These are phyloP conservation scores for Neogobius melanostomus DNA, from an alignment of 2,113 vertebrate species.

Conservation along the genomic window DNA sequence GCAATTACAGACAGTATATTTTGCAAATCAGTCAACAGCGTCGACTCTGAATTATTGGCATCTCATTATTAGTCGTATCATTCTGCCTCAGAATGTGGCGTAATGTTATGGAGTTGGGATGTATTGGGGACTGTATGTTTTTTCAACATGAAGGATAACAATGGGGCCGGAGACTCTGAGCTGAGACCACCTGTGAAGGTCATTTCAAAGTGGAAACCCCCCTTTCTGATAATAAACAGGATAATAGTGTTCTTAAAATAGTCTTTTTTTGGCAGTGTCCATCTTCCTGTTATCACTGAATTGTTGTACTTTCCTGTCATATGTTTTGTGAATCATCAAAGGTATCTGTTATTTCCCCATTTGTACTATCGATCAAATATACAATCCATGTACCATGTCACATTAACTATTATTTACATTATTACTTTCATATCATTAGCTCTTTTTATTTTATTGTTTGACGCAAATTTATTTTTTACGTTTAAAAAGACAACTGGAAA, in stretches of 20 bases:
- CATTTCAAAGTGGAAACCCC: slow-evolving; percentile 64
- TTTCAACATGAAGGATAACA: slow-evolving; percentile 63
- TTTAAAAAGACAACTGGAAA: no score
- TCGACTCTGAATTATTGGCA: no score
- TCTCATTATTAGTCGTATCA: no score
- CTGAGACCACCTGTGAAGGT: slow-evolving; percentile 70
- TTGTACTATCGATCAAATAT: not conserved
- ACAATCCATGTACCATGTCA: not conserved
- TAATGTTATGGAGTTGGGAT: slow-evolving; percentile 43
- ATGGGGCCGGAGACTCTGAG: slow-evolving; percentile 46
- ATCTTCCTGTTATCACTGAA: slow-evolving; percentile 67
- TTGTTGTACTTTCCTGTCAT: not conserved
- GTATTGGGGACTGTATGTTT: slow-evolving; percentile 43
- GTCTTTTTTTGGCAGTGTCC: slow-evolving; percentile 23
- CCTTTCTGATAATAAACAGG: slow-evolving; percentile 63
- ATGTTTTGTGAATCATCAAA: not conserved
- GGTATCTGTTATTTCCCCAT: no score
- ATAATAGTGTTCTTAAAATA: slow-evolving; percentile 39
- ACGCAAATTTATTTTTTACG: no score
- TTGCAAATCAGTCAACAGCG: no score
- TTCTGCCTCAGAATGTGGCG: not conserved
- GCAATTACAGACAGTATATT: no score
- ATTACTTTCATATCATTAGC: not conserved
- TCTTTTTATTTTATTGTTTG: no score
- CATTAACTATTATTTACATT: not conserved